Evolutionary conservation across 2,888 invertebrate species (phyloP).

Genomic region (Lycophotia porphyrea): DNA sequence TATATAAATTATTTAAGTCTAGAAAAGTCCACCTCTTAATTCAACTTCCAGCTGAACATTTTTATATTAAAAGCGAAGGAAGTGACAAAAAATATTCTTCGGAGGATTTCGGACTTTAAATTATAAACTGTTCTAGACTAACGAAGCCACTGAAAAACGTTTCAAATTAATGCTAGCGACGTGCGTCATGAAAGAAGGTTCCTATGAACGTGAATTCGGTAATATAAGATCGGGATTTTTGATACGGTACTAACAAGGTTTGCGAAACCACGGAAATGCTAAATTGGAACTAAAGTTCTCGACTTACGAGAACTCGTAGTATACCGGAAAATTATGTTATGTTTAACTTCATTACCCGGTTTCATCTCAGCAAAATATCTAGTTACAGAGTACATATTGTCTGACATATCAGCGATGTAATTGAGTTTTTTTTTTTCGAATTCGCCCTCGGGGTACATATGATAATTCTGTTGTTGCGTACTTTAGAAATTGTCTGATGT

Average conservation of each 20-base stretch:
- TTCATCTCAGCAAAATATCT: conserved; percentile 57
- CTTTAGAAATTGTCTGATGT: conserved; percentile 30
- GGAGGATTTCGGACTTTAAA: conserved; percentile 44
- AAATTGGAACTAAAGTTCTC: conserved; percentile 68
- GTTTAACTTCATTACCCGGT: conserved; percentile 60
- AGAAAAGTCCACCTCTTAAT: conserved; percentile 22
- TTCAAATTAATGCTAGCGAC: conserved; percentile 41
- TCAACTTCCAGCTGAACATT: conserved; percentile 18
- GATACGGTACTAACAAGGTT: conserved; percentile 67
- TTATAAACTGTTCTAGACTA: conserved; percentile 49
- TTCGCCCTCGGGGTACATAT: conserved; percentile 30
- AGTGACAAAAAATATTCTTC: conserved; percentile 29
- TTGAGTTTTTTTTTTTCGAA: conserved; percentile 47
- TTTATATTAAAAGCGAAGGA: conserved; percentile 31
- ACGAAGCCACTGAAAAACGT: conserved; percentile 62
- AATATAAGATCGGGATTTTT: conserved; percentile 65
- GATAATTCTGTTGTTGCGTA: conserved; percentile 50
- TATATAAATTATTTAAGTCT: conserved; percentile 9
- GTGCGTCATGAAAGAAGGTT: conserved; percentile 49
- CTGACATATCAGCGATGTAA: conserved; percentile 25
- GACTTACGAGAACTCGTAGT: conserved; percentile 61
- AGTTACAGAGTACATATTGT: conserved; percentile 55
- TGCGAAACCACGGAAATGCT: conserved; percentile 68
- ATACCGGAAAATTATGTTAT: conserved; percentile 62
- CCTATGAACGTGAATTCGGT: conserved; percentile 43